Percentiles rank a stretch among this genome's conserved stretches.
phyloP scores from a whole-genome alignment of 92 coral and sea anemone genomes.

The Zoanthus gigantus region DNA sequence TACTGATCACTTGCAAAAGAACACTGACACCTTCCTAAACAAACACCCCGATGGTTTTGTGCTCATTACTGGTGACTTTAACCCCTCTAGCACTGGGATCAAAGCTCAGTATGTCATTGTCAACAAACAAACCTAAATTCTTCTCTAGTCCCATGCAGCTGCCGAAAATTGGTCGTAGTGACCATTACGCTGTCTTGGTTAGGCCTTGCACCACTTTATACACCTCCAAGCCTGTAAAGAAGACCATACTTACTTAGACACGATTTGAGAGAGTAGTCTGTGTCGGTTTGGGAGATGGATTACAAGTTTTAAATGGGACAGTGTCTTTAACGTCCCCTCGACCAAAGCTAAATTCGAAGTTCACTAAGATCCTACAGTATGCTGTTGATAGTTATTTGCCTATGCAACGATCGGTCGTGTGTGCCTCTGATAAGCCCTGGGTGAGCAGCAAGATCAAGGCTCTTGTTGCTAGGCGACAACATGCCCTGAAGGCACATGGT shows the following conservation, averaged over 20 bases:
- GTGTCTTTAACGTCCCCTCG: background rate
- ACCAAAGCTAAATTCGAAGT: slow-evolving; percentile 7
- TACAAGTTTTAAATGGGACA: background rate
- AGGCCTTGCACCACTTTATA: background rate
- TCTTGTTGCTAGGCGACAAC: slow-evolving; percentile 15
- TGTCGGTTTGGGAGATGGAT: too few relatives aligned
- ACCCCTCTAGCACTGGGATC: too few relatives aligned
- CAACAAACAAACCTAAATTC: too few relatives aligned
- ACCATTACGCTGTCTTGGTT: background rate
- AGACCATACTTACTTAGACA: background rate
- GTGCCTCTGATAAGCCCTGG: too few relatives aligned
- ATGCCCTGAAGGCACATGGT: background rate
- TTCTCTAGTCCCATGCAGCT: too few relatives aligned
- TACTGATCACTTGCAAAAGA: too few relatives aligned
- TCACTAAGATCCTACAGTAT: background rate
- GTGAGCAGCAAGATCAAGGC: too few relatives aligned
- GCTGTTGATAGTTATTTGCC: slow-evolving; percentile 29
- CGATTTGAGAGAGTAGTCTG: background rate
- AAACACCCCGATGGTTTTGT: too few relatives aligned
- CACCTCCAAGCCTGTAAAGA: background rate
- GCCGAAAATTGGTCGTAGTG: background rate
- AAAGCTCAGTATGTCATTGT: too few relatives aligned
- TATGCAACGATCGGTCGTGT: too few relatives aligned
- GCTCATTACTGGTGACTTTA: too few relatives aligned
- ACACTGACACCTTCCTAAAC: too few relatives aligned